Evolutionary conservation across 2,113 vertebrate genomes (phyloP), one percentile per base, ranked within the genome.

Genomic region (Bostrychus sinensis): DNA sequence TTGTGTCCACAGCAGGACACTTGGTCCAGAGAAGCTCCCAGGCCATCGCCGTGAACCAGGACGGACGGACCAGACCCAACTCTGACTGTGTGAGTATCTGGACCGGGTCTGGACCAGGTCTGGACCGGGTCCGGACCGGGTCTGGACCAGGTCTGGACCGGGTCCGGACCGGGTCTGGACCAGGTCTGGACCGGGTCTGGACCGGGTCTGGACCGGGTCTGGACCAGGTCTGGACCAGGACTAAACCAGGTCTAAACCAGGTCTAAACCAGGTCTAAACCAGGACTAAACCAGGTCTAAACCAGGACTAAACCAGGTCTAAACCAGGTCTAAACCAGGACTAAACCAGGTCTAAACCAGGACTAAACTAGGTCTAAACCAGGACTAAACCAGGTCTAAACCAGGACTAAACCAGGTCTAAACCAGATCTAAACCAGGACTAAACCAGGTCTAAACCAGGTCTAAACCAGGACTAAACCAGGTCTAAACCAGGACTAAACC

Each of bases 21-120:
- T 25, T 93, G 92, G 51, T 80, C 89, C 42, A 86, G 95, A 73
- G 94, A 9, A 95, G 92, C 85, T 94, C 95, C 66, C 96, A 96
- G 83, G 93, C 95, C 63, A 93, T 96, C 75, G 85, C 94, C 22
- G 90, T 94, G 93, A 28, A 89, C 92, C 3, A 82, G 92, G 38
- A 89, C 42, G 17, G 19, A 26, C 46, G 95, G 60, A 94, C 92
- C 75, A 92, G 97, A 42, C 95, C 95, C 73, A 80, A 94, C 0
- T 98, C 97, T 34, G 97, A 99, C 91, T 96, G 96, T 89, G 97
- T 99, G 91, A 96, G 96, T 94, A 68, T 7, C 19, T 45, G 19
- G 22, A 22, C 10, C 32, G 7, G 32, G 32, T 34, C 11, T 34
- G 32, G 11, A n/a, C n/a, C n/a, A 19, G 39, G n/a, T 8, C 39